Percentiles rank a stretch among this genome's conserved stretches.
Evolutionary conservation across 2,797 vertebrate genomes (phyloP).

Genomic region (Serranus cabrilla): DNA sequence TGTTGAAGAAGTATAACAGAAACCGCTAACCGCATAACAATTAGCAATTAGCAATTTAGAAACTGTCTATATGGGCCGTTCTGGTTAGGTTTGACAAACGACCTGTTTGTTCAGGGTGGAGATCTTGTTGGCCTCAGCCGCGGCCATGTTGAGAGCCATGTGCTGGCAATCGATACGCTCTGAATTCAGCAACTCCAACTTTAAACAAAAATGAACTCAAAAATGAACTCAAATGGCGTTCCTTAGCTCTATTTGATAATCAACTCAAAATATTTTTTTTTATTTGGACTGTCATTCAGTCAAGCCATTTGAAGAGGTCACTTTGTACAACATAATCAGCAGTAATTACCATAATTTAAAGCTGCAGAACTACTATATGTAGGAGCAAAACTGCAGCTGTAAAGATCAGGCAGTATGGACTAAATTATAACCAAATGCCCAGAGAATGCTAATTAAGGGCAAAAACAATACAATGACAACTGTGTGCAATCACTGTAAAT

Average conservation of each 20-base stretch:
- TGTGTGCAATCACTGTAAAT: slow-evolving; percentile 20
- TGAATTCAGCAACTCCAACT: too few relatives aligned
- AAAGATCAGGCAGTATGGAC: background rate
- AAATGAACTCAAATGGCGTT: too few relatives aligned
- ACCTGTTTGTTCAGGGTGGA: too few relatives aligned
- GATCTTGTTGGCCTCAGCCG: too few relatives aligned
- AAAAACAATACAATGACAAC: slow-evolving; percentile 14
- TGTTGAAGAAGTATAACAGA: too few relatives aligned
- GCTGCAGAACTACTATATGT: background rate
- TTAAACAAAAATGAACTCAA: background rate
- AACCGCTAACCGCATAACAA: too few relatives aligned
- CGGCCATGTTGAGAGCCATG: too few relatives aligned
- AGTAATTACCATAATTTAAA: background rate
- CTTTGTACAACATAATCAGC: background rate
- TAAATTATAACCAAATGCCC: slow-evolving; percentile 14
- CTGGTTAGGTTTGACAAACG: too few relatives aligned
- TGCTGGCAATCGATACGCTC: too few relatives aligned
- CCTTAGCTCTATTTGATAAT: background rate
- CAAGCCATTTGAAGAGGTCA: background rate
- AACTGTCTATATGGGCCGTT: too few relatives aligned
- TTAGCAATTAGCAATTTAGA: too few relatives aligned
- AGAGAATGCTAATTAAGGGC: slow-evolving; percentile 32
- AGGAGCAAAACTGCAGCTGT: background rate
- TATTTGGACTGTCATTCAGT: background rate
- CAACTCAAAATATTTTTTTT: background rate